Evolutionary conservation across 2,113 vertebrate genomes (phyloP), one percentile per base, ranked within the genome.

Genomic region (Cyprinodon tularosa): DNA sequence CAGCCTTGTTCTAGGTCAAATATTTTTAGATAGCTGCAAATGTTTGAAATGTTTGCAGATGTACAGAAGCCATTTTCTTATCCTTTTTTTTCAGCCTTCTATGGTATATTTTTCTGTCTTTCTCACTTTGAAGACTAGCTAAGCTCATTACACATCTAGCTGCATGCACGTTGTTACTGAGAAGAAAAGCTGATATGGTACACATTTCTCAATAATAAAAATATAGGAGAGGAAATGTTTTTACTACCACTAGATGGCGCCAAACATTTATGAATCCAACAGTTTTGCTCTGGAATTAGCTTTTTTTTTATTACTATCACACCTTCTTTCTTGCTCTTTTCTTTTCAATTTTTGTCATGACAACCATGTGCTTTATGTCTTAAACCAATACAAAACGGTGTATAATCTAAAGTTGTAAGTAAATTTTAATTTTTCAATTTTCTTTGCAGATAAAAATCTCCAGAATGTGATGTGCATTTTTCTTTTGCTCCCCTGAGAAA

Each of bases 171-270:
- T n/a, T 10, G 8, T 9, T 53, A 20, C 17, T 8, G 17, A 9
- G 2, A 17, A 17, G n/a, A 20, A 10, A 4, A 53, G 50, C 50
- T 53, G 2, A 8, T n/a, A 20, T 14, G 50, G n/a, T 53, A 7
- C 17, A 7, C 0, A 3, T 53, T 15, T 53, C 17, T 20, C 6
- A 8, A 57, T 8, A 57, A 20, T 57, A 57, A 57, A 29, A 53
- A n/a, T 57, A 20, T 53, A 53, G 17, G 17, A 15, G 17, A 57
- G 10, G n/a, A 50, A 57, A 11, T 13, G 20, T 44, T 22, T 59
- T 15, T 38, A 20, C 14, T 29, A 17, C 71, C 72, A 80, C 48
- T 12, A 74, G 78, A 64, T 66, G 78, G 66, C 3, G 62, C 66
- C 62, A 74, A 65, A 80, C 14, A 65, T 38, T 45, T 68, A 6